These are phyloP conservation scores for Brachynemurus nebulosus DNA, from an alignment of 2,888 invertebrate genomes.

Conservation along the genomic window DNA sequence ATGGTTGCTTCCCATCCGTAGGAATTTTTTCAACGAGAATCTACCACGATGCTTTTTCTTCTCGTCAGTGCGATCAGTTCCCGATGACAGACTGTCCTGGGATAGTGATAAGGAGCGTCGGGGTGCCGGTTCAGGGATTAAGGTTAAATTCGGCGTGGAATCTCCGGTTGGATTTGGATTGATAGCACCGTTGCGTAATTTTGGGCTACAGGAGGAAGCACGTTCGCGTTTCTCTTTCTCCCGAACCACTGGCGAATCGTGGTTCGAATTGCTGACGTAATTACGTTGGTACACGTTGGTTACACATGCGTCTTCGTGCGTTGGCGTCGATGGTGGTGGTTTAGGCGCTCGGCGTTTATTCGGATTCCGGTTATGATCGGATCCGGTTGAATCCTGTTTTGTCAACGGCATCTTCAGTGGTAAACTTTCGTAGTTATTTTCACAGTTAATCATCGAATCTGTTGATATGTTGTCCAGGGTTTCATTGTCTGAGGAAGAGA, in stretches of 20 bases:
- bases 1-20: conserved; percentile 63
- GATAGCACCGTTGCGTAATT: conserved; percentile 35
- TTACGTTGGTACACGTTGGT: conserved; percentile 40
- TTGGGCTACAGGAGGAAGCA: conserved; percentile 47
- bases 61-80: conserved; percentile 31
- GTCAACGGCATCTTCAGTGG: conserved; percentile 35
- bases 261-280: conserved; percentile 38
- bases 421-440: conserved; percentile 12
- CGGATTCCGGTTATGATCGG: conserved; percentile 29
- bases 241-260: conserved; percentile 51
- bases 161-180: conserved; percentile 27
- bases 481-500: conserved; percentile 4
- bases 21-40: conserved; percentile 70
- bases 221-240: conserved; percentile 65
- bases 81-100: conserved; percentile 49
- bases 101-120: conserved; percentile 58
- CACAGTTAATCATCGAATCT: background rate
- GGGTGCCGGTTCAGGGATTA: conserved; percentile 50
- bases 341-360: conserved; percentile 66
- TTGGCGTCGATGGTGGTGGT: conserved; percentile 47
- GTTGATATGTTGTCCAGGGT: background rate
- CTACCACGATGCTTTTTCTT: conserved; percentile 51
- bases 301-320: conserved; percentile 30
- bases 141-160: conserved; percentile 14
- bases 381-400: conserved; percentile 43